These are phyloP conservation scores for Sipha flava DNA, from an alignment of 1,140 invertebrate species.

Conservation along the genomic window DNA sequence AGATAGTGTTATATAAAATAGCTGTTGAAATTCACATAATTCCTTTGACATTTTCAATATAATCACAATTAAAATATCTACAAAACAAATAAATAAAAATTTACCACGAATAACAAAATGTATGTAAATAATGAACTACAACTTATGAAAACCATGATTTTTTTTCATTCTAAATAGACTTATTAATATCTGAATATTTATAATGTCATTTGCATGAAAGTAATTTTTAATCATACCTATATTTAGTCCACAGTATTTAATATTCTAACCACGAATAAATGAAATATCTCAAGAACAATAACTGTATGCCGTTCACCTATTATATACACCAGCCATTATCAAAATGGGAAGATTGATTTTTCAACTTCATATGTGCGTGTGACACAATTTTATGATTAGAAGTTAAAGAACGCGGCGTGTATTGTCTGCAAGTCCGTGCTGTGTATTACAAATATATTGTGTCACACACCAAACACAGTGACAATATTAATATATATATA, in stretches of 20 bases:
- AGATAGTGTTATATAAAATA: too few species aligned
- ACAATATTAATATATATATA: background rate
- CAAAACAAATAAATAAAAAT: too few species aligned
- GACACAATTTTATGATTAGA: background rate
- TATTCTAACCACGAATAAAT: background rate
- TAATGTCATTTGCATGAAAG: too few species aligned
- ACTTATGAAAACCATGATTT: too few species aligned
- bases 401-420: background rate
- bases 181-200: too few species aligned
- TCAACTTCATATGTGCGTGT: background rate
- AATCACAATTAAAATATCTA: too few species aligned
- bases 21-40: too few species aligned
- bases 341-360: background rate
- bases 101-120: too few species aligned
- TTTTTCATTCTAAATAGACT: too few species aligned
- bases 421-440: background rate
- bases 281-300: slow-evolving; percentile 16
- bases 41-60: too few species aligned
- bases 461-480: background rate
- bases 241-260: background rate
- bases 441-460: background rate
- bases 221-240: background rate
- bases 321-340: background rate
- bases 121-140: too few species aligned
- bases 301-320: background rate